Base-by-base conservation (phyloP, 2,797 vertebrate species). In the Myotis daubentonii region DNA sequence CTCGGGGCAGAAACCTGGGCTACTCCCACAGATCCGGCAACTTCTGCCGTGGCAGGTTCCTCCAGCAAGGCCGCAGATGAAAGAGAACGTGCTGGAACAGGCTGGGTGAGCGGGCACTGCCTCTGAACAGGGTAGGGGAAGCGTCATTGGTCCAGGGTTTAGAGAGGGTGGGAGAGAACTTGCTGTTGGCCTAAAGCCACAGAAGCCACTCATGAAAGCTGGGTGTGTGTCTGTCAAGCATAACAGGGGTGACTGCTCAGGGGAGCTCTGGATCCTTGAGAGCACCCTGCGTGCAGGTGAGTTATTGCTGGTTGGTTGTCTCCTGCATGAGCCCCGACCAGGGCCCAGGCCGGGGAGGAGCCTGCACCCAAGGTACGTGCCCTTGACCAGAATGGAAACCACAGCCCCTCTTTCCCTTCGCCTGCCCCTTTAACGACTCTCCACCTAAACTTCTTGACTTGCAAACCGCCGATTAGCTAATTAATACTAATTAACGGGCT, bases 401-500 rank as follows among this genome's bases (percentile, higher is more conserved):
- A 70, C 87, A 87, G 55, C 25, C 91, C 85, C 57, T 88, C 83
- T 89, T 78, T 44, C 75, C 83, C 68, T 44, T 95, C 76, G 95
- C 94, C 89, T 93, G 95, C 78, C 78, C 84, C 65, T 94, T 81
- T 65, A 68, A 75, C 44, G 55, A 65, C 57, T 93, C 74, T 92
- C 93, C 78, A 74, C 57, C 84, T 83, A 88, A 95, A 93, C 93
- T 90, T 95, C 90, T 87, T 88, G 84, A 95, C 96, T 96, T 96
- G 70, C 78, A 93, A 95, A 93, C 94, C 81, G 91, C 93, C 93
- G 90, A 96, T 97, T 95, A 97, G 87, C 89, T 97, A 96, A 97
- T 97, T 95, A 95, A 95, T 95, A 94, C 94, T 94, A 96, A 97
- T 97, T 97, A 97, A 92, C 74, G 62, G 91, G 36, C 68, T 71